Conservation (phyloP, 2,113 vertebrate genomes). For the Rhegmatorhina hoffmannsi region DNA sequence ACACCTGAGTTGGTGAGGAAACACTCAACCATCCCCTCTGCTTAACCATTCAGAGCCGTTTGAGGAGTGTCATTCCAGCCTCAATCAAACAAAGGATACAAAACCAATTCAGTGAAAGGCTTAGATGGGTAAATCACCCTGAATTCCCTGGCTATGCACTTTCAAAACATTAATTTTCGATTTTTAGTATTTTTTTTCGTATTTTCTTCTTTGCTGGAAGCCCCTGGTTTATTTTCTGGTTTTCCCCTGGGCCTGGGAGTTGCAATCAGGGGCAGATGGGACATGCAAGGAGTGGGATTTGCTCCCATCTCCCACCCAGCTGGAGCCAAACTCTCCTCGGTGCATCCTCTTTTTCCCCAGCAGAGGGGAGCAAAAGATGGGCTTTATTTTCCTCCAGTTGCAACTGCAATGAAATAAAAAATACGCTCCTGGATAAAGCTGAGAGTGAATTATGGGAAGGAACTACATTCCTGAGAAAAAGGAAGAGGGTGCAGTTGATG, state of each 20-base stretch:
- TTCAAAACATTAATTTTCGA: not conserved
- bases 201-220: not conserved
- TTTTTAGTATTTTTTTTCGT: not conserved
- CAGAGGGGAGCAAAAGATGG: slow-evolving; percentile 37
- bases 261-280: not conserved
- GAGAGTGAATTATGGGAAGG: not conserved
- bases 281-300: not conserved
- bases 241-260: not conserved
- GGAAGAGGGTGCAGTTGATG: not conserved
- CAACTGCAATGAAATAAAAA: not conserved
- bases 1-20: not conserved
- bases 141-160: not conserved
- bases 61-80: not conserved
- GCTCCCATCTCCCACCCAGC: not conserved
- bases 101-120: not conserved
- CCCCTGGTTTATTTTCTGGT: not conserved
- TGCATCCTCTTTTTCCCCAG: slow-evolving; percentile 39
- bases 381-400: not conserved
- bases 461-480: not conserved
- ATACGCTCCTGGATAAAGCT: not conserved
- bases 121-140: not conserved
- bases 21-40: no score
- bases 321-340: not conserved
- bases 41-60: not conserved
- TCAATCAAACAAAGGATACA: not conserved